Evolutionary conservation across 2,888 invertebrate species (phyloP).

Genomic region (Dorcus parallelipipedus): DNA sequence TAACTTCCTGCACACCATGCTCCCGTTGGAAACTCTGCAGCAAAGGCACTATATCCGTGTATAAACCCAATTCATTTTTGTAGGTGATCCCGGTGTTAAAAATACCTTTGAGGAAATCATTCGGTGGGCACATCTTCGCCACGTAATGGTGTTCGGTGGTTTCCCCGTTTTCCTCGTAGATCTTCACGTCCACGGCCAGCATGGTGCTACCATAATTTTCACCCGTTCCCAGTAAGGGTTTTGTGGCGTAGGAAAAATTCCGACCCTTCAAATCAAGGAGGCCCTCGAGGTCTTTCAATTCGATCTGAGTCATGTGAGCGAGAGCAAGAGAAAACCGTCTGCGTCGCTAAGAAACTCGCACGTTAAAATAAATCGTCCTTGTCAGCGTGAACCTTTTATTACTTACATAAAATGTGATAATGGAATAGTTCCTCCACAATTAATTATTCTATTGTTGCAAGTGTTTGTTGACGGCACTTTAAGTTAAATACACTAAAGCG

Average conservation of each 20-base stretch:
- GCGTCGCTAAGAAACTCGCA: neutral
- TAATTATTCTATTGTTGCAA: too few relatives aligned
- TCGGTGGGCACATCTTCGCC: slow-evolving; percentile 53
- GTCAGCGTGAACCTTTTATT: neutral
- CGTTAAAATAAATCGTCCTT: neutral
- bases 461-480: too few relatives aligned
- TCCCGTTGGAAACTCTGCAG: slow-evolving; percentile 45
- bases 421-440: too few relatives aligned
- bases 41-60: slow-evolving; percentile 47
- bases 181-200: slow-evolving; percentile 39
- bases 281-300: neutral
- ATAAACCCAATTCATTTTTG: slow-evolving; percentile 52
- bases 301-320: neutral
- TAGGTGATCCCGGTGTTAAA: slow-evolving; percentile 53
- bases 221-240: slow-evolving; percentile 50
- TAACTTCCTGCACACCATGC: slow-evolving; percentile 40
- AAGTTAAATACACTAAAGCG: too few relatives aligned
- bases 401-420: too few relatives aligned
- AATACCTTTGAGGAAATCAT: slow-evolving; percentile 47
- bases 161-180: slow-evolving; percentile 25
- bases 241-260: slow-evolving; percentile 31
- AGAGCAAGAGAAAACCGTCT: too few relatives aligned
- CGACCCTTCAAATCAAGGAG: neutral
- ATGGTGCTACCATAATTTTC: slow-evolving; percentile 60
- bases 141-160: slow-evolving; percentile 41